Base-by-base conservation (phyloP, 1,140 invertebrate species). In the Zaprionus gabonicus region DNA sequence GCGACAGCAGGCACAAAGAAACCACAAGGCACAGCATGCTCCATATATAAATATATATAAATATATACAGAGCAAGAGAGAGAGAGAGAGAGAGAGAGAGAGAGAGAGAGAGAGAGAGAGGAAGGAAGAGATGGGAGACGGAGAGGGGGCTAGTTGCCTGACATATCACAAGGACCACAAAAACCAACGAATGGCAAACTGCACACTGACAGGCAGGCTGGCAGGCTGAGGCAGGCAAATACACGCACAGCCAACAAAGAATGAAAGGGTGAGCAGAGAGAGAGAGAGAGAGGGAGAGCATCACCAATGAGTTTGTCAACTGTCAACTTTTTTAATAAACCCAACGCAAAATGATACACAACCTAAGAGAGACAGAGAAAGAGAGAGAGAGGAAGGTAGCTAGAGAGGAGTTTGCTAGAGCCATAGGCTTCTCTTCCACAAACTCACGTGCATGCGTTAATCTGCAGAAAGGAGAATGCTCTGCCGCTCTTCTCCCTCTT, bases 301-400 rank as follows among this genome's bases (percentile, higher is more conserved):
- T 65, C 53, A 63, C 63, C 78, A 75, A 84, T 90, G 85, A 88
- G 84, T 90, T 90, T 88, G 85, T 88, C 85, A 90, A 90, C 81
- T 81, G 85, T 70, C 76, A 80, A 88, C 85, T 90, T 88, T 90
- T 88, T 90, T 88, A 88, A 88, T 88, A 88, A 84, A 83, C 68
- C 74, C 78, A 84, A 80, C 62, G 81, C 84, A 88, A 84, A 85
- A 82, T 75, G 72, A 87, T 83, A 78, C 73, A 72, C 68, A 80
- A 74, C 38, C 62, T 87, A 72, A 60, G 4, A 44, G 36, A n/a
- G 4, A 44, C 23, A n/a, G 20, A 3, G 36, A 13, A 23, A 44
- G 17, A 59, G 57, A 59, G 9, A 53, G 13, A 25, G n/a, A 38
- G 31, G 12, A 15, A 17, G 7, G 25, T 12, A 23, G 46, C 7